Evolutionary conservation across 2,113 vertebrate species (phyloP).

Genomic region (Zapornia atra): DNA sequence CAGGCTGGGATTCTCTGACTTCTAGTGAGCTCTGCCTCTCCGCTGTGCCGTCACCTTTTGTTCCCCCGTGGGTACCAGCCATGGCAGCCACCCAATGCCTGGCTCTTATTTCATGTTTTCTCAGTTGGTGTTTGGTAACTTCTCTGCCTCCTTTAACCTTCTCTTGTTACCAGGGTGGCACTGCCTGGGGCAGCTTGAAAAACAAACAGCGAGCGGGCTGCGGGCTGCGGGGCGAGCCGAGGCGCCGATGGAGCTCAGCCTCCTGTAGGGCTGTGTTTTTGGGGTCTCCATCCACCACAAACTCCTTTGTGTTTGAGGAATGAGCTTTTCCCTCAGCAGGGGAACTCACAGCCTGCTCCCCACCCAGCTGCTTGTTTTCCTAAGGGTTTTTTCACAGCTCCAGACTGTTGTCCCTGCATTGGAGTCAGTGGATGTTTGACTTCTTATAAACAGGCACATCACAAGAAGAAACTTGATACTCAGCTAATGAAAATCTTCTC

Average conservation of each 20-base stretch:
- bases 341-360: background rate
- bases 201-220: background rate
- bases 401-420: background rate
- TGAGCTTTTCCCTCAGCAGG: background rate
- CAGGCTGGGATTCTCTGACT: too few relatives aligned
- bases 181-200: background rate
- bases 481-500: background rate
- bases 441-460: background rate
- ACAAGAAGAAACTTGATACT: background rate
- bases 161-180: background rate
- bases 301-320: background rate
- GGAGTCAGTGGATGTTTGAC: background rate
- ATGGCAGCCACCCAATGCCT: background rate
- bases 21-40: background rate
- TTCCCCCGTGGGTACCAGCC: background rate
- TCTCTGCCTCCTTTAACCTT: background rate
- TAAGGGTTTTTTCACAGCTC: background rate
- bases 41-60: background rate
- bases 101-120: background rate
- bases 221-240: rapidly evolving
- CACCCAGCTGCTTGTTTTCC: background rate
- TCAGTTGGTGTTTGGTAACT: background rate
- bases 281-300: rapidly evolving
- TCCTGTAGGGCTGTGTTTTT: background rate
- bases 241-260: background rate